phyloP scores from a whole-genome alignment of 1,140 invertebrate species.

The Drosophila insularis region DNA sequence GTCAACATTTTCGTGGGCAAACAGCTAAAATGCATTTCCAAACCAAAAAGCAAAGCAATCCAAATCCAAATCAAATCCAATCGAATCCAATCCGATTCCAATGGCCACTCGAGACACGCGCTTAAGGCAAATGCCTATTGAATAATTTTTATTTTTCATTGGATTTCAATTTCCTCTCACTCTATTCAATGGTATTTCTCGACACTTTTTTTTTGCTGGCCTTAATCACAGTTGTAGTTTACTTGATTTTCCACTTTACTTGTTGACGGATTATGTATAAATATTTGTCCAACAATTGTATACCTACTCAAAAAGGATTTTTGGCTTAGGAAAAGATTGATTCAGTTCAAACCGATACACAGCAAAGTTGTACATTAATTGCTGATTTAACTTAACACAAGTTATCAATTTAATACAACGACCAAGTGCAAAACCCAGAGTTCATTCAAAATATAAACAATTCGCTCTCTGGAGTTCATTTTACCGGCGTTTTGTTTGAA shows the following conservation, averaged over 20 bases:
- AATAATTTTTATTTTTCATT: constrained; percentile 59
- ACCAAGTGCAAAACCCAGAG: constrained; percentile 1
- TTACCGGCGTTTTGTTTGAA: constrained; percentile 57
- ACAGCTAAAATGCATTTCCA: constrained; percentile 71
- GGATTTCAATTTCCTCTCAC: constrained; percentile 25
- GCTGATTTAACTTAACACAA: not conserved
- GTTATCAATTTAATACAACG: not conserved
- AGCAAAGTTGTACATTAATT: too few relatives aligned
- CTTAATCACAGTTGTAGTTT: constrained; percentile 64
- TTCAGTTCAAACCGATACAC: not conserved
- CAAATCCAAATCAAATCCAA: constrained; percentile 49
- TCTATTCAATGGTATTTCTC: not conserved
- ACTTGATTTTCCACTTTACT: constrained; percentile 74
- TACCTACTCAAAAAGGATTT: not conserved
- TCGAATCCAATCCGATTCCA: constrained; percentile 23
- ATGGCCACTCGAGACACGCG: constrained; percentile 41
- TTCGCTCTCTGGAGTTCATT: constrained; percentile 46
- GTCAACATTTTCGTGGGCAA: constrained; percentile 40
- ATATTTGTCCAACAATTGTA: constrained; percentile 58
- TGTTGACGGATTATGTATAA: constrained; percentile 69
- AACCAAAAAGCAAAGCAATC: constrained; percentile 40
- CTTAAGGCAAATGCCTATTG: constrained; percentile 64
- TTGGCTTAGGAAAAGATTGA: not conserved
- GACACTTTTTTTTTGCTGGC: constrained; percentile 33
- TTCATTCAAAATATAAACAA: constrained; percentile 72